These are phyloP conservation scores for Lepidurus packardi DNA, from an alignment of 1,140 invertebrate species.

Conservation along the genomic window DNA sequence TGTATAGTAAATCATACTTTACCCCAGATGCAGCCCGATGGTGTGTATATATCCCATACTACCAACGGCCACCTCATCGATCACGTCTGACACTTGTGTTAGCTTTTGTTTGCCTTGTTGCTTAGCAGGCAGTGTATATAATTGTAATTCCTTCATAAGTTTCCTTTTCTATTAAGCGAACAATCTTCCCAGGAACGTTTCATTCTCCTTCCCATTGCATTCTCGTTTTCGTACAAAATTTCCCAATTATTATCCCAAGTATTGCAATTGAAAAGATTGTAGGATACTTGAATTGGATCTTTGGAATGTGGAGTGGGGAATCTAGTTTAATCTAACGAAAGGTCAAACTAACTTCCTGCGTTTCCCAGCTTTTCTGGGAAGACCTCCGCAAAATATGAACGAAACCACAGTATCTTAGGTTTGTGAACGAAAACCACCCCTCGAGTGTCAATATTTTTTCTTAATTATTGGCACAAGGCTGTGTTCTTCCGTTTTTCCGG, in stretches of 20 bases:
- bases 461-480: background rate
- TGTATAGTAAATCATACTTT: background rate
- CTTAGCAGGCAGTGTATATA: background rate
- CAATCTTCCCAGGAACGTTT: background rate
- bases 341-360: no score
- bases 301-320: no score
- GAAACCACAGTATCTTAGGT: no score
- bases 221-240: background rate
- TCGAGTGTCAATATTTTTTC: slow-evolving; percentile 3
- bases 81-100: slow-evolving; percentile 8
- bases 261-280: no score
- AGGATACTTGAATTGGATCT: no score
- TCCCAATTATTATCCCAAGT: no score
- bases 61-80: background rate
- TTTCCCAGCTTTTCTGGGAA: no score
- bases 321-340: no score
- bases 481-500: background rate
- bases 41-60: background rate
- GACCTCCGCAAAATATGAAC: no score
- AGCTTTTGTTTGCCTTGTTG: slow-evolving; percentile 3
- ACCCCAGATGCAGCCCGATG: background rate
- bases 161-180: slow-evolving; percentile 13
- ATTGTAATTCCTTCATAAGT: background rate
- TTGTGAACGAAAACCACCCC: no score
- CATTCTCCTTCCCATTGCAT: background rate